Evolutionary conservation across 2,797 vertebrate species (phyloP).

Genomic region (Tolypeutes matacus): DNA sequence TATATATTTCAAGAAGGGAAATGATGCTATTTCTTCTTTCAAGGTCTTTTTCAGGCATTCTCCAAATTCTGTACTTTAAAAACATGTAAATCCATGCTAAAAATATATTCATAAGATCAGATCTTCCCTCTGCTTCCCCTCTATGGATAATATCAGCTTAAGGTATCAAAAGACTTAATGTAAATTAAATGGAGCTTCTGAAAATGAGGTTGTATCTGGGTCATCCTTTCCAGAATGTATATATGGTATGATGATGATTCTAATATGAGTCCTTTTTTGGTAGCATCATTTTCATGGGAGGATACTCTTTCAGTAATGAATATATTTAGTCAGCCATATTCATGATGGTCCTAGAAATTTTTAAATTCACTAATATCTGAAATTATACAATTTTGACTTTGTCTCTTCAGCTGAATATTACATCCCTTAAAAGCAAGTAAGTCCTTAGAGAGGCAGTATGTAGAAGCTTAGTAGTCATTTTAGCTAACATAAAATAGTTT

Average conservation of each 20-base stretch:
- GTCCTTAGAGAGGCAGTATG: background rate
- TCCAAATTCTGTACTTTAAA: background rate
- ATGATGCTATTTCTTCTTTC: background rate
- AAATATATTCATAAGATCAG: background rate
- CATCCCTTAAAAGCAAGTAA: background rate
- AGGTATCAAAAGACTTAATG: background rate
- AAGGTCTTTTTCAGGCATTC: background rate
- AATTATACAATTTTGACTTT: background rate
- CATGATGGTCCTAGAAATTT: background rate
- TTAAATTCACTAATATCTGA: background rate
- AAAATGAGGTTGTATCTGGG: background rate
- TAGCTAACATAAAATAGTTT: background rate
- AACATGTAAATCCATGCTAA: background rate
- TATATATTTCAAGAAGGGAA: background rate
- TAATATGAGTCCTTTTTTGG: background rate
- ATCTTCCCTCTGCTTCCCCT: background rate
- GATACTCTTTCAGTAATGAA: background rate
- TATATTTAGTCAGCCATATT: background rate
- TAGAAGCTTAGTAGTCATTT: background rate
- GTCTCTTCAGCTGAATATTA: background rate
- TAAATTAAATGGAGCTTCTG: background rate
- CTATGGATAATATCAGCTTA: background rate
- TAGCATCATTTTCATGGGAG: background rate
- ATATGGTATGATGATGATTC: background rate
- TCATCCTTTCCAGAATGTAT: background rate